Evolutionary conservation across 35 echinoderm and acorn worm genomes (phyloP), one percentile per base, ranked within the genome.

Genomic region (Apostichopus japonicus): DNA sequence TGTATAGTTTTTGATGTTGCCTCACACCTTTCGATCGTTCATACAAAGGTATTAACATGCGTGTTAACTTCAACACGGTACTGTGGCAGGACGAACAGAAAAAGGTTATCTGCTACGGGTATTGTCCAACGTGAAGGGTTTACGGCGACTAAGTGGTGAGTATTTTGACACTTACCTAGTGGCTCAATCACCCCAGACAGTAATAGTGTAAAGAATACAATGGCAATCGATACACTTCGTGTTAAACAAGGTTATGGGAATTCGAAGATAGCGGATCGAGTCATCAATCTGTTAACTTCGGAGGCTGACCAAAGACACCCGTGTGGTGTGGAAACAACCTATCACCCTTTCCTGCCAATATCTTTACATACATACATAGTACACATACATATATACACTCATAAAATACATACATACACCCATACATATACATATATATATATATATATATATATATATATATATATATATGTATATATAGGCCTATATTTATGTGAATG

Each of bases 231-330:
- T 89, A 72, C 44, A 63, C 8, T 1, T 33, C 67, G 86, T 89
- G 86, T 89, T 89, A 65, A 89, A 89, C 86, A 89, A 89, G 86
- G 86, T 89, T 89, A 89, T 89, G 86, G 86, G 86, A 89, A 89
- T 89, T 73, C 61, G 33, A 63, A 89, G 86, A 27, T 59, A 89
- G 53, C 54, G 56, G 81, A 84, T 57, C 81, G 81, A 83, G 79
- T 84, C 81, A 84, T 84, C 54, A 89, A 51, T 72, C 56, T 73
- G 86, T 67, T 89, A 56, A 63, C 59, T 71, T 89, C 61, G 61
- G 86, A 44, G 33, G 33, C 2, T 44, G 33, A 44, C 33, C 33
- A 44, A 44, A 44, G 33, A 44, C 33, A 44, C 33, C 33, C 33
- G 33, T 44, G 33, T 44, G 33, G 33, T 44, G 33, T 44, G 33